phyloP scores from a whole-genome alignment of 2,113 vertebrate genomes.

The Cottus gobio region DNA sequence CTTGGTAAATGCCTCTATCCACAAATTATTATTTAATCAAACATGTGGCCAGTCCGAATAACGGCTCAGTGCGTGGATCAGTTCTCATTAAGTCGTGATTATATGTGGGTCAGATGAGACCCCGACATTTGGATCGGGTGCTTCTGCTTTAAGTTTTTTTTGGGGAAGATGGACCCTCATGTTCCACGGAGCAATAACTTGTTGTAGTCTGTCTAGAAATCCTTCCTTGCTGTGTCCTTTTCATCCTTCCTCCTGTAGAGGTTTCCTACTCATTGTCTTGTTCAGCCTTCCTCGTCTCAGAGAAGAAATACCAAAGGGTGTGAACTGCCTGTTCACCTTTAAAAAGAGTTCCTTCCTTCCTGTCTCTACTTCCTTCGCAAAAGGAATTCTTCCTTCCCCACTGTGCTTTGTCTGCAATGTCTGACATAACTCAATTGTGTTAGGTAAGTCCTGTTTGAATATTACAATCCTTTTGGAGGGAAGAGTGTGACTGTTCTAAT shows the following conservation, averaged over 20 bases:
- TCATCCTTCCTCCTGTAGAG: conserved; percentile 8
- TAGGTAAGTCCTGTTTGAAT: background rate
- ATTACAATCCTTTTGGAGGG: background rate
- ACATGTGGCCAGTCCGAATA: conserved; percentile 22
- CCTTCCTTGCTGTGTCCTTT: conserved; percentile 10
- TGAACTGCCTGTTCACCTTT: conserved; percentile 47
- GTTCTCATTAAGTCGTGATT: conserved; percentile 20
- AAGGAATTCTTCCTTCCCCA: conserved; percentile 45
- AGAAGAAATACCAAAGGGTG: conserved; percentile 34
- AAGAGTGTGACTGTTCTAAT: background rate
- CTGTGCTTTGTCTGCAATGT: conserved; percentile 6
- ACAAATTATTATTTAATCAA: background rate
- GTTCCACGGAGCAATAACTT: conserved; percentile 9
- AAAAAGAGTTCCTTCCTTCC: conserved; percentile 64
- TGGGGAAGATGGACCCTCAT: background rate
- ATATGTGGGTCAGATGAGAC: conserved; percentile 50
- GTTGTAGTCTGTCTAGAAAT: conserved; percentile 26
- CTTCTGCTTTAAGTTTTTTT: background rate
- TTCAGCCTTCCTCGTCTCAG: background rate
- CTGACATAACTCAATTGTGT: conserved; percentile 38
- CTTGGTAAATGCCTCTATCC: background rate
- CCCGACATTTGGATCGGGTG: conserved; percentile 8
- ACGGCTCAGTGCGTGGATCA: conserved; percentile 13
- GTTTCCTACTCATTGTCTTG: conserved; percentile 34
- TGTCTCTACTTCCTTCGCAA: conserved; percentile 31